phyloP scores from a whole-genome alignment of 2,888 invertebrate species.

The Andricus quercusramuli region DNA sequence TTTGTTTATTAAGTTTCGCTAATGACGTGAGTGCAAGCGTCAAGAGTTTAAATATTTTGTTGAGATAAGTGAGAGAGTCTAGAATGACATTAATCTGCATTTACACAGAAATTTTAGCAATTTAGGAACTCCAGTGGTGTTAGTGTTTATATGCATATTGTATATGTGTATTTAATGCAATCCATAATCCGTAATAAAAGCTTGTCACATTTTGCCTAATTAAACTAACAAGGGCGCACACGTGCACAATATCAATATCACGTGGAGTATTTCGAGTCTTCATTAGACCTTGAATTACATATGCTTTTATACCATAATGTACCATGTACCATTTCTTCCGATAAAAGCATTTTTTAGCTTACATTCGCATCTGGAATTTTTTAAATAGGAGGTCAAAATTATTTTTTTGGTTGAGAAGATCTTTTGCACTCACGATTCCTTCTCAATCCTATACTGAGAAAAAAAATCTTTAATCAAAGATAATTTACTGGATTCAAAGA shows the following conservation, averaged over 20 bases:
- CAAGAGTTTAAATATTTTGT: background rate
- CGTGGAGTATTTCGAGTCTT: background rate
- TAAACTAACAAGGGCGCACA: slow-evolving; percentile 15
- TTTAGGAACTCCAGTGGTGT: background rate
- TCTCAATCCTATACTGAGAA: too few relatives aligned
- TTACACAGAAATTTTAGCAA: slow-evolving; percentile 28
- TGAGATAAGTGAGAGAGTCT: background rate
- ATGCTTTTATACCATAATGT: background rate
- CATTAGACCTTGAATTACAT: background rate
- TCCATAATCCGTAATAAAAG: slow-evolving; percentile 25
- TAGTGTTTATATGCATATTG: background rate
- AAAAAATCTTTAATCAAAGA: too few relatives aligned
- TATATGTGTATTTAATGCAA: background rate
- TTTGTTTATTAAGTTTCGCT: slow-evolving; percentile 16
- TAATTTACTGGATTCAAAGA: too few relatives aligned
- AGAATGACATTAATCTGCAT: slow-evolving; percentile 20
- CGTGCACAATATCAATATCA: slow-evolving; percentile 1
- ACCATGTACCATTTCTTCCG: background rate
- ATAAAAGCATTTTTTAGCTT: background rate
- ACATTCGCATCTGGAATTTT: too few relatives aligned
- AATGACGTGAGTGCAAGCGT: background rate
- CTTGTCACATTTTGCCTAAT: slow-evolving; percentile 23
- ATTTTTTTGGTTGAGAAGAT: too few relatives aligned
- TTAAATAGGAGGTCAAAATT: too few relatives aligned
- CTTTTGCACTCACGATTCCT: too few relatives aligned